Conservation (phyloP, 2,797 vertebrate species). For the Danio jaintianensis region DNA sequence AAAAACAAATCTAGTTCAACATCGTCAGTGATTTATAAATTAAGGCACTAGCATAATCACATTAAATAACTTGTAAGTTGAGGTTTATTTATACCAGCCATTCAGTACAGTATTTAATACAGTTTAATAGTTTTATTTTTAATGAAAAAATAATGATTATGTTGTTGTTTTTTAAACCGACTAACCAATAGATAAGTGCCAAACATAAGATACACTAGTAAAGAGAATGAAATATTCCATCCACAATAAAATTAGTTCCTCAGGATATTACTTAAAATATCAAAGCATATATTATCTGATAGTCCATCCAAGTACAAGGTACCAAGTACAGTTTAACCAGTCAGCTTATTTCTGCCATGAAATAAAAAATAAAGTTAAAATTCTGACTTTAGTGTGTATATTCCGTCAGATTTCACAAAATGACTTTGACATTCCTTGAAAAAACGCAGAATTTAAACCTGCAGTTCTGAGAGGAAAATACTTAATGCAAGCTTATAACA, state of each 20-base stretch:
- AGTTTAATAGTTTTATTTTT: no score
- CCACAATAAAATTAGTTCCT: neutral
- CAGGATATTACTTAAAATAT: neutral
- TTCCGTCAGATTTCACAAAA: no score
- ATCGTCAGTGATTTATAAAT: neutral
- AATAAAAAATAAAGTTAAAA: neutral
- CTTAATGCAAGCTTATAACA: no score
- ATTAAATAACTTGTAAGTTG: neutral
- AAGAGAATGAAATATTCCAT: neutral
- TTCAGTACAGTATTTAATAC: neutral
- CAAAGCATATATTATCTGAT: neutral
- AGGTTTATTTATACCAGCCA: neutral
- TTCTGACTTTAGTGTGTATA: no score
- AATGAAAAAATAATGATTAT: no score
- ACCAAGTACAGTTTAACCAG: neutral
- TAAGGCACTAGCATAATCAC: conserved; percentile 38
- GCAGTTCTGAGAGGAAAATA: no score
- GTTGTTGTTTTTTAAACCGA: neutral
- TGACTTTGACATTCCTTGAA: no score
- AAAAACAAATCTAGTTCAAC: neutral
- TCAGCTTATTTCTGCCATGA: neutral
- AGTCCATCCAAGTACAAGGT: neutral
- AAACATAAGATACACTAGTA: neutral
- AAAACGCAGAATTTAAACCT: no score
- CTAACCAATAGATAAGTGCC: neutral